Evolutionary conservation across 2,113 vertebrate genomes (phyloP).

Genomic region (Chamaetylas fuelleborni): DNA sequence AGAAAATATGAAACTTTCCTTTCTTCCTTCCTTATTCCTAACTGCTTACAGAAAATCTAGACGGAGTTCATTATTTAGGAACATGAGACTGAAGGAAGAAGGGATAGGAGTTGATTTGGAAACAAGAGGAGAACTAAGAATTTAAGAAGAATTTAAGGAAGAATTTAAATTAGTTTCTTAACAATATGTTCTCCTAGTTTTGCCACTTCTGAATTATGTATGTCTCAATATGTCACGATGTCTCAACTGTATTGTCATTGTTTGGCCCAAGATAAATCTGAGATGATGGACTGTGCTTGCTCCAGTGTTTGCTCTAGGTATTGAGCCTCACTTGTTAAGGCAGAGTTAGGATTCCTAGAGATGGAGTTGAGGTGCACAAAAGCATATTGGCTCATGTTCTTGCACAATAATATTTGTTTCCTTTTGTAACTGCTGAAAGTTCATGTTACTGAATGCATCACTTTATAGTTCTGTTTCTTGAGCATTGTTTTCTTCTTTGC

Average conservation of each 20-base stretch:
- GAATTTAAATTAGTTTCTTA: not conserved
- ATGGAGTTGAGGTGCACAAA: not conserved
- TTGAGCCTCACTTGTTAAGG: not conserved
- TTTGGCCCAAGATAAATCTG: not conserved
- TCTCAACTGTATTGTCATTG: not conserved
- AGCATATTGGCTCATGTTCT: not conserved
- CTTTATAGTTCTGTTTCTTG: not conserved
- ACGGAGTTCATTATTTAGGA: not conserved
- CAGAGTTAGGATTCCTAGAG: not conserved
- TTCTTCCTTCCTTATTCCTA: not conserved
- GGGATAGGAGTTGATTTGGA: not conserved
- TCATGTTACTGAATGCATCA: not conserved
- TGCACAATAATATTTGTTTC: not conserved
- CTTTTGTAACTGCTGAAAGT: not conserved
- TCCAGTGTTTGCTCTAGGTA: rapidly evolving
- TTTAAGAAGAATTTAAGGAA: not conserved
- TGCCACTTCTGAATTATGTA: not conserved
- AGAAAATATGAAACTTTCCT: not conserved
- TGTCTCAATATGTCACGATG: not conserved
- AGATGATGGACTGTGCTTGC: not conserved
- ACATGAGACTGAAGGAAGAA: not conserved
- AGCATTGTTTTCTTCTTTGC: slow-evolving; percentile 37
- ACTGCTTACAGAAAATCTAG: not conserved
- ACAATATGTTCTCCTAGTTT: not conserved
- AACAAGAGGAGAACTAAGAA: not conserved